Evolutionary conservation across 37 sponge, comb jelly and placozoan genomes (phyloP).

Genomic region (Bolinopsis microptera): DNA sequence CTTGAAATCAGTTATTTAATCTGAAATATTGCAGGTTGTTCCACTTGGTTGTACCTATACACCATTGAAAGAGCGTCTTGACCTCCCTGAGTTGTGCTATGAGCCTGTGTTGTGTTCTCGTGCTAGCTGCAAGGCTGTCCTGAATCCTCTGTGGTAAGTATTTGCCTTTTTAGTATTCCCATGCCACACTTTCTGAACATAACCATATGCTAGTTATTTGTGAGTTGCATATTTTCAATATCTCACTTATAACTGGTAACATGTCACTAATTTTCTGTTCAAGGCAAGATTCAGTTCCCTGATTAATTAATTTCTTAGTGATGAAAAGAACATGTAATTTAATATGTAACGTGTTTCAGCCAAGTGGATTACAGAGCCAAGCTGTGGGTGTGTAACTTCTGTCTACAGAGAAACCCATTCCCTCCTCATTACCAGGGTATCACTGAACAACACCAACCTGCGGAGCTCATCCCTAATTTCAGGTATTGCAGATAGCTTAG

Average conservation of each 20-base stretch:
- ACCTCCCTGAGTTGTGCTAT: conserved; percentile 91
- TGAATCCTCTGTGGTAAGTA: conserved; percentile 96
- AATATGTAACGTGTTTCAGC: no score
- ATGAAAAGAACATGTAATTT: no score
- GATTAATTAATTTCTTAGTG: no score
- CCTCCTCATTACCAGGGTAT: conserved; percentile 95
- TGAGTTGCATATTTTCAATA: no score
- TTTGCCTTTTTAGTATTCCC: no score
- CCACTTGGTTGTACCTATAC: conserved; percentile 84
- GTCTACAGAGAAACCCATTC: conserved; percentile 91
- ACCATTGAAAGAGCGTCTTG: conserved; percentile 95
- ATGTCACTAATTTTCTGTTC: no score
- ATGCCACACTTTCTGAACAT: no score
- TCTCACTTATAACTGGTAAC: no score
- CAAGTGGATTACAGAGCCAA: conserved; percentile 95
- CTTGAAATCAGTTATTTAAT: no score
- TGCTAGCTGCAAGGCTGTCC: conserved; percentile 83
- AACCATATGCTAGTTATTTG: no score
- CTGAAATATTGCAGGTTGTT: conserved; percentile 94
- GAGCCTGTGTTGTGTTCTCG: conserved; percentile 93
- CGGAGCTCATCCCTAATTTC: conserved; percentile 85
- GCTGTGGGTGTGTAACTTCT: conserved; percentile 93
- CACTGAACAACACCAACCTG: conserved; percentile 92
- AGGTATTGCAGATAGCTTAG: no score
- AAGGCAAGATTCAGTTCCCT: no score